Evolutionary conservation across 2,797 vertebrate genomes (phyloP), one percentile per base, ranked within the genome.

Genomic region (Champsocephalus gunnari): DNA sequence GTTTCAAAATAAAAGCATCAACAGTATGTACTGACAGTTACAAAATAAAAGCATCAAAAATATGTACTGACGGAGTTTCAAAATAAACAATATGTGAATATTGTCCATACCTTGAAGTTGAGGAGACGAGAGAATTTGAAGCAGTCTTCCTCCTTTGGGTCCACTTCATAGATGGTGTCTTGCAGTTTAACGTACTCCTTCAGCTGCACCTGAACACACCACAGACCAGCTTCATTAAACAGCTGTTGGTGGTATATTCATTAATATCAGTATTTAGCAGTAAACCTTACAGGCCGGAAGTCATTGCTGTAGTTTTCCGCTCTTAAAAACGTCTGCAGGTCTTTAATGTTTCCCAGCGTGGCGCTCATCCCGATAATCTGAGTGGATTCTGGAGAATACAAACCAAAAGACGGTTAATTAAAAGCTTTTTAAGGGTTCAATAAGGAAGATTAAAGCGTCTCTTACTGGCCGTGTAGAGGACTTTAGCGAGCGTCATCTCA

Each of bases 301-400:
- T 96, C 91, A 63, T 89, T 96, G 0, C 89, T 94, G 80, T 97
- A 99, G 84, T 97, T 97, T 9, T 99, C 97, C 0, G 98, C 98
- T 81, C 84, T 95, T 63, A 99, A 86, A 83, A 99, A 99, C 41
- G 78, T 92, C 92, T 98, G 96, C 45, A 99, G 93, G 78, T 99
- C 98, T 72, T 73, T 82, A 64, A 98, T 95, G 32, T 99, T 99
- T 70, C 94, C 97, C 83, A 99, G 86, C 0, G 98, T 99, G 73
- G 98, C 98, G 80, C 98, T 99, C 98, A 99, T 99, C 12, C 98
- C 98, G 79, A 99, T 95, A 49, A 99, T 95, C 74, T 99, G 98
- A 9, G 96, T 97, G 8, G 71, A 82, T 79, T 92, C 98, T 99
- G 89, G 12, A 87, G 16, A 38, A 61, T 21, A 12, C 49, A 19